A percentile compares a stretch with the other conserved stretches of the same genome.
Evolutionary conservation across 2,797 vertebrate genomes (phyloP).

Genomic region (Danio tinwini): DNA sequence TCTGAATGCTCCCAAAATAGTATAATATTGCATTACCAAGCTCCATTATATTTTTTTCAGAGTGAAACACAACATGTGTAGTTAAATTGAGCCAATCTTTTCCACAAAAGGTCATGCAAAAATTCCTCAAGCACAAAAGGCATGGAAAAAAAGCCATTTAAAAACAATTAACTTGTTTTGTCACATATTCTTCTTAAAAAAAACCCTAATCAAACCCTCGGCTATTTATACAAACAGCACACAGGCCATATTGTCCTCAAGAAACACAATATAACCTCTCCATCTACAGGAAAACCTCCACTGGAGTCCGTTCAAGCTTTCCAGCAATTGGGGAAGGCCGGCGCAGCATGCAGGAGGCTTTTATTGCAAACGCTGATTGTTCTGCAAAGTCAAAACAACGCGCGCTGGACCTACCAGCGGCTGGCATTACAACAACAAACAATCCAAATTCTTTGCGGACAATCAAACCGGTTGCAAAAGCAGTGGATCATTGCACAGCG

Average conservation of each 20-base stretch:
- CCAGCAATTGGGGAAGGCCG: slow-evolving; percentile 54
- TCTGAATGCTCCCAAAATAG: too few relatives aligned
- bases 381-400: slow-evolving; percentile 75
- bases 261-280: slow-evolving; percentile 19
- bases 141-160: background rate
- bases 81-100: too few relatives aligned
- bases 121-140: too few relatives aligned
- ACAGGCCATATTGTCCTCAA: background rate
- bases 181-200: background rate
- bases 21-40: too few relatives aligned
- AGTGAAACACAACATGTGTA: too few relatives aligned
- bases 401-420: slow-evolving; percentile 61
- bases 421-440: slow-evolving; percentile 76
- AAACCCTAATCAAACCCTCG: background rate
- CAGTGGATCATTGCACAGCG: slow-evolving; percentile 45
- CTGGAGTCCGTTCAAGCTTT: slow-evolving; percentile 32
- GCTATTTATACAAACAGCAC: slow-evolving; percentile 11
- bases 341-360: slow-evolving; percentile 34
- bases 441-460: slow-evolving; percentile 68
- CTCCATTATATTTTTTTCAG: too few relatives aligned
- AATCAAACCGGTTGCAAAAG: slow-evolving; percentile 65
- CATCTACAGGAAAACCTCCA: slow-evolving; percentile 18
- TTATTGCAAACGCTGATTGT: slow-evolving; percentile 73
- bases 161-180: slow-evolving; percentile 8
- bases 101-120: too few relatives aligned